Evolutionary conservation across 1,140 invertebrate species (phyloP).

Genomic region (Zaprionus ornatus): DNA sequence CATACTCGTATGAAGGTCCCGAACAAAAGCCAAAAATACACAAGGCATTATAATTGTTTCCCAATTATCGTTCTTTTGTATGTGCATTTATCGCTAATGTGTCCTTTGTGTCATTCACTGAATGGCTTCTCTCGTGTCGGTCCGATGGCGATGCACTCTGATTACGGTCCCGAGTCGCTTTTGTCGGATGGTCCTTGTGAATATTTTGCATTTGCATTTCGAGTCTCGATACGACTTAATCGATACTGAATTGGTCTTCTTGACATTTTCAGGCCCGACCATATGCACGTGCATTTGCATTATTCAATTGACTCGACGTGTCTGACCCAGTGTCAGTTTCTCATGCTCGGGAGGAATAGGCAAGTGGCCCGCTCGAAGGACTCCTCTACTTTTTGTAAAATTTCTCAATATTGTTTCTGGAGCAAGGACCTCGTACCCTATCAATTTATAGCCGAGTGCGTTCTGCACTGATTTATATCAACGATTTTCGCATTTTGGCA

Average conservation of each 20-base stretch:
- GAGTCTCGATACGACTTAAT: conserved; percentile 52
- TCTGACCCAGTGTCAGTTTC: conserved; percentile 31
- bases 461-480: background rate
- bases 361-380: background rate
- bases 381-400: background rate
- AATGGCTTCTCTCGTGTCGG: conserved; percentile 15
- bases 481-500: background rate
- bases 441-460: conserved; percentile 26
- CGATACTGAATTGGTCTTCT: conserved; percentile 67
- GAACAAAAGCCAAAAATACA: conserved; percentile 23
- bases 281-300: conserved; percentile 51
- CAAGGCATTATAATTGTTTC: conserved; percentile 35
- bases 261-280: background rate
- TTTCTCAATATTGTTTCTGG: background rate
- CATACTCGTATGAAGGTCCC: conserved; percentile 20
- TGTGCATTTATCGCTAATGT: conserved; percentile 2
- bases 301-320: conserved; percentile 66
- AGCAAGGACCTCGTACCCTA: background rate
- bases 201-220: conserved; percentile 55
- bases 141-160: background rate
- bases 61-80: conserved; percentile 24
- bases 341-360: conserved; percentile 9
- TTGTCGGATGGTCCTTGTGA: conserved; percentile 9
- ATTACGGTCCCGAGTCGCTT: background rate
- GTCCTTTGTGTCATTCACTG: conserved; percentile 15